These are phyloP conservation scores for Yoshiicerus persimilis DNA, from an alignment of 1,140 invertebrate genomes.

Conservation along the genomic window DNA sequence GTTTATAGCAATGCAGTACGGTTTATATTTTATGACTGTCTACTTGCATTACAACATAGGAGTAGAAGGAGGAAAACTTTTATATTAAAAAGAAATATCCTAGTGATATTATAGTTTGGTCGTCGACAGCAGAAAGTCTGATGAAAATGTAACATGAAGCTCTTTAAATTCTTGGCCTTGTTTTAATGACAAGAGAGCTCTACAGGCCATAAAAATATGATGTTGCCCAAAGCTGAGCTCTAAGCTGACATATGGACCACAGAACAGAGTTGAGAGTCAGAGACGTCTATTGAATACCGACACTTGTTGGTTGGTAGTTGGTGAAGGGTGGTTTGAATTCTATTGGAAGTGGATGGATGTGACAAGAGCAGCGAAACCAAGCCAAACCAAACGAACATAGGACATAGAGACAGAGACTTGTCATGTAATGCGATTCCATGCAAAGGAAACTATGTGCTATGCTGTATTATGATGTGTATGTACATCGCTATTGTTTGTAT, in stretches of 20 bases:
- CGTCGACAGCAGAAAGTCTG: background rate
- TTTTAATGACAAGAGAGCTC: background rate
- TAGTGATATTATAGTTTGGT: background rate
- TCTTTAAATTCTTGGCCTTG: slow-evolving; percentile 16
- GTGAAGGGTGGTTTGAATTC: background rate
- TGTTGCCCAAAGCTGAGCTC: background rate
- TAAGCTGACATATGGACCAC: slow-evolving; percentile 8
- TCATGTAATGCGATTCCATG: background rate
- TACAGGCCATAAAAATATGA: slow-evolving; percentile 2
- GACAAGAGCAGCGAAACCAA: background rate
- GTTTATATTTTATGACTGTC: background rate
- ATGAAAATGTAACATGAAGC: background rate
- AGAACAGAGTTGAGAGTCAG: background rate
- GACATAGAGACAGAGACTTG: background rate
- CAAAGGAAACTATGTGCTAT: background rate
- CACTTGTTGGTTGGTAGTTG: slow-evolving; percentile 1
- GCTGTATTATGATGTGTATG: background rate
- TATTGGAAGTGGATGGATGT: background rate
- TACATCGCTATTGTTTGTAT: background rate
- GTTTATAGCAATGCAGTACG: too few relatives aligned
- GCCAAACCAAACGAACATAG: background rate
- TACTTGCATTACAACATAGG: background rate
- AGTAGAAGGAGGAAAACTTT: background rate
- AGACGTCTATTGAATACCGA: background rate
- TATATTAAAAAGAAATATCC: background rate